A percentile compares a stretch with the other conserved stretches of the same genome.
phyloP scores from a whole-genome alignment of 1,140 invertebrate genomes.

The Brachionus plicatilis region DNA sequence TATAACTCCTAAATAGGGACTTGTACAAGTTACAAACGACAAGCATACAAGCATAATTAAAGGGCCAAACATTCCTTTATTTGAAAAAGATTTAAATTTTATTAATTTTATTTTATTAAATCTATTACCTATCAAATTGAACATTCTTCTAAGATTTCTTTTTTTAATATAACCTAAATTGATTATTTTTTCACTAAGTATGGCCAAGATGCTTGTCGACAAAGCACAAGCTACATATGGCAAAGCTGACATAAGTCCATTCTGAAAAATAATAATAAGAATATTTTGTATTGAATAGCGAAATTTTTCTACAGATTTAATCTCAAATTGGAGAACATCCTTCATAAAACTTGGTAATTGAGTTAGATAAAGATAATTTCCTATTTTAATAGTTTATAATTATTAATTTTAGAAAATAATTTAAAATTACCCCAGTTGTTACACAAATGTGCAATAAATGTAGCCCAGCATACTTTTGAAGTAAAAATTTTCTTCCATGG shows the following conservation, averaged over 20 bases:
- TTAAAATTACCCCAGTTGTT: slow-evolving; percentile 71
- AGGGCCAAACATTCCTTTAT: background rate
- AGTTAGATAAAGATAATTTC: slow-evolving; percentile 73
- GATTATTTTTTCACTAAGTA: background rate
- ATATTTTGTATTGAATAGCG: background rate
- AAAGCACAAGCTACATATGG: slow-evolving; percentile 13
- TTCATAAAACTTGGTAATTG: slow-evolving; percentile 55
- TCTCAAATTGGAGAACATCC: slow-evolving; percentile 54
- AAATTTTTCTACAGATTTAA: slow-evolving; percentile 46
- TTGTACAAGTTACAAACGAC: background rate
- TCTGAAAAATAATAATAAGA: background rate
- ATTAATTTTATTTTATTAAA: too few species aligned
- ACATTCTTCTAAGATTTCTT: background rate
- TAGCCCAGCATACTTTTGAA: slow-evolving; percentile 81
- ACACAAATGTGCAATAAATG: slow-evolving; percentile 79
- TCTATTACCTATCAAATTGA: slow-evolving; percentile 1
- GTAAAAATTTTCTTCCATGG: slow-evolving; percentile 70
- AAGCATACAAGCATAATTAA: background rate
- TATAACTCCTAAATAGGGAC: background rate
- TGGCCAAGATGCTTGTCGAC: background rate
- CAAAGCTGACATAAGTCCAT: slow-evolving; percentile 13
- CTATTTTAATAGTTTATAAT: background rate
- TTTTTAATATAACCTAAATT: background rate
- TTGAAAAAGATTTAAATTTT: background rate
- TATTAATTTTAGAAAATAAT: background rate